Base-by-base conservation (phyloP, 1,140 invertebrate genomes). In the Polyergus mexicanus region DNA sequence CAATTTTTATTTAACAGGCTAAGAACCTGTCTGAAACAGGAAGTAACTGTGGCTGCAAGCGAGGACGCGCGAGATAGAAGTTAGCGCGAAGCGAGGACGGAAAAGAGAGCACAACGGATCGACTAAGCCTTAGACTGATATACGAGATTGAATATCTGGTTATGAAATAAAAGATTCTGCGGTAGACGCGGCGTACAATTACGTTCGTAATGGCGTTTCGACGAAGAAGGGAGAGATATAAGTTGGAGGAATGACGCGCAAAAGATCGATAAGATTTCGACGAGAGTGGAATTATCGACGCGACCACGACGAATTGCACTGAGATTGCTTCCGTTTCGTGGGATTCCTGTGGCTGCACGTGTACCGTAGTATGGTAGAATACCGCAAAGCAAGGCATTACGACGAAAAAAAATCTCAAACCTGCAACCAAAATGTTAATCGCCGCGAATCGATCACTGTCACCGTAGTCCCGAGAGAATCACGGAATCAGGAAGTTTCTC, bases 391-490 rank as follows among this genome's bases (percentile, higher is more conserved):
- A 25, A 58, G 38, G 22, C 22, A 11, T 60, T 51, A 54, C 66
- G 41, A 16, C 19, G 32, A 58, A 19, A n/a, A 25, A 13, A 80
- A 44, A 69, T 68, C 56, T 32, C 44, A 54, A 54, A 38, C 63
- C 32, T 13, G 69, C 65, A 56, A 58, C 65, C 68, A 25, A 58
- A 74, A 74, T 83, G 78, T 83, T 83, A 83, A 83, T 83, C 68
- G 66, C 54, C 25, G 68, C 38, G 68, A 74, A 83, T 83, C 78
- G 78, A 83, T 83, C 78, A 72, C 78, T 80, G 77, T 80, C 77
- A 80, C 16, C 56, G 78, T 47, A 32, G 54, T n/a, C 22, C 22
- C 38, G 68, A 60, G 54, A 81, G 51, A 72, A n/a, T 51, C 25
- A 74, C 38, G 54, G 54, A 72, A 44, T 83, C 68, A 74, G 68